A percentile compares a stretch with the other conserved stretches of the same genome.
Conservation (phyloP, 2,888 invertebrate genomes). For the Itoplectis maculator region DNA sequence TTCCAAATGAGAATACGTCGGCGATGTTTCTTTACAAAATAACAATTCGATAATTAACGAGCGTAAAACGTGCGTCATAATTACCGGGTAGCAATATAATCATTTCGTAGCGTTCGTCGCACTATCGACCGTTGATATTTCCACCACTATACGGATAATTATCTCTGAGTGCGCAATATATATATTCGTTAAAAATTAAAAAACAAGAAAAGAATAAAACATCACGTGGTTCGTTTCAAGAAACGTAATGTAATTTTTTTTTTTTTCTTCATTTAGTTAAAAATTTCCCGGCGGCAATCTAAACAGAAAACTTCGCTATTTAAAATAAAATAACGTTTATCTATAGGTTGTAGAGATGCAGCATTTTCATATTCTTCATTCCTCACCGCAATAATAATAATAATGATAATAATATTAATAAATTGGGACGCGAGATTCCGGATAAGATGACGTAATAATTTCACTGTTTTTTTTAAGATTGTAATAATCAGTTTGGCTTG, state of each 20-base stretch:
- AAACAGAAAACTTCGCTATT: constrained; percentile 11
- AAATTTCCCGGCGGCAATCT: constrained; percentile 28
- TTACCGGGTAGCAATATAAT: constrained; percentile 56
- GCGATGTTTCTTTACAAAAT: constrained; percentile 17
- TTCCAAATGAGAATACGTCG: constrained; percentile 34
- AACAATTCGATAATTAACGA: constrained; percentile 41
- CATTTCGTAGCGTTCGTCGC: constrained; percentile 55
- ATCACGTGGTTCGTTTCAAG: constrained; percentile 28
- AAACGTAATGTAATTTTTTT: constrained; percentile 49
- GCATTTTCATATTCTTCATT: constrained; percentile 10
- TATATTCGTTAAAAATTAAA: constrained; percentile 29
- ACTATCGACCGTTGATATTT: constrained; percentile 67
- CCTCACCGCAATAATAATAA: too few relatives aligned
- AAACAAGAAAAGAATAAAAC: constrained; percentile 48
- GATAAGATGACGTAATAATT: constrained; percentile 32
- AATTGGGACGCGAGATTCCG: constrained; percentile 50
- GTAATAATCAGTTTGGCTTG: constrained; percentile 68
- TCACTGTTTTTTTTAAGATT: constrained; percentile 43
- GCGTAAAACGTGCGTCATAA: constrained; percentile 44
- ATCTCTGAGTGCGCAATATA: constrained; percentile 57
- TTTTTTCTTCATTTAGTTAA: constrained; percentile 27
- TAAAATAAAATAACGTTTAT: constrained; percentile 52
- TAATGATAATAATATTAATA: constrained; percentile 39
- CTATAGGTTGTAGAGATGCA: constrained; percentile 41
- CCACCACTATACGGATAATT: constrained; percentile 61